A percentile compares a stretch with the other conserved stretches of the same genome.
phyloP scores from a whole-genome alignment of 2,113 vertebrate genomes.

The rat (Rattus norvegicus) region DNA sequence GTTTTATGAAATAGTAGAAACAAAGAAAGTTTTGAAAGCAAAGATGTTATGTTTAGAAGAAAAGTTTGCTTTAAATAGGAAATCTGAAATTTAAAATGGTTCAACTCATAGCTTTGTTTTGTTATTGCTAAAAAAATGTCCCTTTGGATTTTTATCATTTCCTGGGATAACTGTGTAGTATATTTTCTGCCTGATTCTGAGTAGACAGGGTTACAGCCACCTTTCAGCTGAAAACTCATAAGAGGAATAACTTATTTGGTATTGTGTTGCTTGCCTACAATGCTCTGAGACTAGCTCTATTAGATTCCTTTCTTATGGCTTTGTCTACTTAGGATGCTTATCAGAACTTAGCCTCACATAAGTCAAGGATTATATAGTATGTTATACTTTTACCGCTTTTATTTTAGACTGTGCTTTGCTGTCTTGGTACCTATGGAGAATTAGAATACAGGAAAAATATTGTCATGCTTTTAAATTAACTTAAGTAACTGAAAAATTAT shows the following conservation, averaged over 20 bases:
- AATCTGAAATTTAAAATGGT: not conserved
- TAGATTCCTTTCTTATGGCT: not conserved
- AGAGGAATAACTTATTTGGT: not conserved
- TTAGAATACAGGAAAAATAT: not conserved
- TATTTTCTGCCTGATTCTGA: not conserved
- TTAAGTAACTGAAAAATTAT: not conserved
- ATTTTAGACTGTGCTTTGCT: not conserved
- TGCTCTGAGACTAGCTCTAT: not conserved
- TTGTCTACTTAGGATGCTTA: not conserved
- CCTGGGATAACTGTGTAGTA: not conserved
- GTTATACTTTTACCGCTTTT: not conserved
- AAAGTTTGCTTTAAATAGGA: not conserved
- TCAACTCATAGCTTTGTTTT: not conserved
- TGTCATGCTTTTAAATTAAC: not conserved
- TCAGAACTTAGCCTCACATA: not conserved
- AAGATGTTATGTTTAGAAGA: not conserved
- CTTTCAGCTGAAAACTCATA: not conserved
- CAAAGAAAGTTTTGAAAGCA: not conserved
- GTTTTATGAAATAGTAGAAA: not conserved
- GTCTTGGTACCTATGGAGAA: not conserved
- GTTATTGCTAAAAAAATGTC: not conserved
- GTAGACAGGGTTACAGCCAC: not conserved
- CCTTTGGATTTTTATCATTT: not conserved
- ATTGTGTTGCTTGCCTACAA: not conserved
- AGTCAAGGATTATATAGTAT: not conserved